Conservation (phyloP, 2,888 invertebrate species). For the Neria commutata region DNA sequence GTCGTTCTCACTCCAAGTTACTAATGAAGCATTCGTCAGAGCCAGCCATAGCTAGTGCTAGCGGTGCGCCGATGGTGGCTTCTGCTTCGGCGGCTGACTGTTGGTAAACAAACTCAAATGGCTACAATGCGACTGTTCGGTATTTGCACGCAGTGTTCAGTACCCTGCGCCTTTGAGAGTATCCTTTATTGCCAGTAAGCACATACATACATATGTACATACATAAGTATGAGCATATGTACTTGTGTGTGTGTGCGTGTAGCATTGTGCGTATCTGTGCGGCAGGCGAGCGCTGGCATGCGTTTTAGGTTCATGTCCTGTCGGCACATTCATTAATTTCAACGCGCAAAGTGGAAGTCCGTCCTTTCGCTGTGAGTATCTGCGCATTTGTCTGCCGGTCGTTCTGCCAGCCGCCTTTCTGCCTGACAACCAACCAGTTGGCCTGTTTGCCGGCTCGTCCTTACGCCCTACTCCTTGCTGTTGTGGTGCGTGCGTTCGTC, state of each 20-base stretch:
- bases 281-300: conserved; percentile 12
- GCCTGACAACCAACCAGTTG: neutral
- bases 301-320: conserved; percentile 27
- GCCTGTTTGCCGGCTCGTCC: neutral
- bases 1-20: neutral
- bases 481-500: conserved; percentile 29
- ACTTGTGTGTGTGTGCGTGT: neutral
- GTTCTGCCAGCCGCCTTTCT: conserved; percentile 3
- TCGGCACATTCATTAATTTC: conserved; percentile 16
- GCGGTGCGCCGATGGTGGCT: neutral
- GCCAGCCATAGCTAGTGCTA: neutral
- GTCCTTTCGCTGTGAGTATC: no score
- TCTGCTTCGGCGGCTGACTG: conserved; percentile 5
- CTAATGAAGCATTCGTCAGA: neutral
- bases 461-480: conserved; percentile 5
- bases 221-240: neutral
- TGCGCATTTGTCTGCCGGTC: conserved; percentile 11
- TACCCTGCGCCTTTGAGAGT: neutral
- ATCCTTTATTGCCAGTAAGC: neutral
- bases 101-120: conserved; percentile 9
- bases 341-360: no score
- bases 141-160: conserved; percentile 6
- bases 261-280: conserved; percentile 9
- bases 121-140: conserved; percentile 5
- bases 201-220: neutral